phyloP scores from a whole-genome alignment of 2,113 vertebrate genomes.

The Aegithalos caudatus region DNA sequence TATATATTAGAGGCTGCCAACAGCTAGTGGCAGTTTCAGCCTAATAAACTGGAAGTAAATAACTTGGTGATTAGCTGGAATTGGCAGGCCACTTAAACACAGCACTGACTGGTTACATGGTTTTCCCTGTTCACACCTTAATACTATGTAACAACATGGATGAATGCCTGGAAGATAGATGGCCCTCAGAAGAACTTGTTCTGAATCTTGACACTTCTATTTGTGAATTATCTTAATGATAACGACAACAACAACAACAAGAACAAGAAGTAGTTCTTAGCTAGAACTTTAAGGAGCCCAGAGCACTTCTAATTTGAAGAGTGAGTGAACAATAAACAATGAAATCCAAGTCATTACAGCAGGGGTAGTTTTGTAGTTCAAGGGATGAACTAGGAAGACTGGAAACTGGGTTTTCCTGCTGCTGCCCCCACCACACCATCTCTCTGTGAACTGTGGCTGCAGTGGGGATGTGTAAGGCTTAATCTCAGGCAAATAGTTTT shows the following conservation, averaged over 20 bases:
- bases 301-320: neutral
- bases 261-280: too few species aligned
- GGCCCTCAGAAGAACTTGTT: slow-evolving; percentile 7
- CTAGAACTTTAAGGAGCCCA: neutral
- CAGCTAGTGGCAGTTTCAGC: slow-evolving; percentile 75
- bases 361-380: neutral
- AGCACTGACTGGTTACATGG: neutral
- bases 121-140: slow-evolving; percentile 27
- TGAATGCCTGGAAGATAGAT: slow-evolving; percentile 25
- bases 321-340: neutral
- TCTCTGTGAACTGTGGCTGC: neutral
- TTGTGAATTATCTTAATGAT: slow-evolving; percentile 19
- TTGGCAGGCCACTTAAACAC: slow-evolving; percentile 70
- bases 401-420: neutral
- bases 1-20: slow-evolving; percentile 72
- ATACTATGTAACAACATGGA: neutral
- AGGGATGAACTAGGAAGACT: neutral
- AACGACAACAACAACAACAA: neutral
- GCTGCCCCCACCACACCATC: neutral
- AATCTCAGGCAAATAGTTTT: neutral
- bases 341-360: neutral
- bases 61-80: slow-evolving; percentile 63
- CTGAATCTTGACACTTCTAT: neutral
- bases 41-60: slow-evolving; percentile 81
- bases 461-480: neutral